These are phyloP conservation scores for Brenthis ino DNA, from an alignment of 2,888 invertebrate species.

Conservation along the genomic window DNA sequence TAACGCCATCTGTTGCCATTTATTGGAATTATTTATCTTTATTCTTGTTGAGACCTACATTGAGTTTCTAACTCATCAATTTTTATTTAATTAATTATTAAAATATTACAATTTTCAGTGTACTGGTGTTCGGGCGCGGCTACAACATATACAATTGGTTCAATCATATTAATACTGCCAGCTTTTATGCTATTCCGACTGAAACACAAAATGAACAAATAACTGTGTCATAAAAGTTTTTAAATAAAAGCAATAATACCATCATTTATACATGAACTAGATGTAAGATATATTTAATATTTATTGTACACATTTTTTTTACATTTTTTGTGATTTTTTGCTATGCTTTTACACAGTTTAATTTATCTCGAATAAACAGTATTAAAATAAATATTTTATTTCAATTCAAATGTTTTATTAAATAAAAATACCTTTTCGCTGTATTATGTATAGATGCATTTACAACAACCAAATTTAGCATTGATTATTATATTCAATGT, in stretches of 20 bases:
- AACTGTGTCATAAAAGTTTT: slow-evolving; percentile 11
- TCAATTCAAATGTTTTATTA: slow-evolving; percentile 23
- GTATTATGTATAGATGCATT: too few species aligned
- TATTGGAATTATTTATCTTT: too few species aligned
- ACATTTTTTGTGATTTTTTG: slow-evolving; percentile 20
- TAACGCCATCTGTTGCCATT: too few species aligned
- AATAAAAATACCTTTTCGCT: too few species aligned
- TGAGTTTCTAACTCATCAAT: too few species aligned
- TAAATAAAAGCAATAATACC: slow-evolving; percentile 19
- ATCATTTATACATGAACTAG: slow-evolving; percentile 17
- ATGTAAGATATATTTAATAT: slow-evolving; percentile 34
- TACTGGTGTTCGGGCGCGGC: slow-evolving; percentile 96
- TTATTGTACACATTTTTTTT: slow-evolving; percentile 42
- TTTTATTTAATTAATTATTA: too few species aligned
- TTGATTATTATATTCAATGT: too few species aligned
- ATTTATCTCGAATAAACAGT: slow-evolving; percentile 62
- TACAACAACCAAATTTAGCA: too few species aligned
- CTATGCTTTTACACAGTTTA: slow-evolving; percentile 39
- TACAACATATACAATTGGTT: slow-evolving; percentile 91
- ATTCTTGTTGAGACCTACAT: too few species aligned
- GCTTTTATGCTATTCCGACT: slow-evolving; percentile 83
- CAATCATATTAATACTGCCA: slow-evolving; percentile 88
- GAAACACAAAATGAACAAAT: slow-evolving; percentile 38
- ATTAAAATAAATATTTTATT: slow-evolving; percentile 50
- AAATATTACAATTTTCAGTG: slow-evolving; percentile 71